phyloP scores from a whole-genome alignment of 2,797 vertebrate species.

The Tenualosa thibaudeaui region DNA sequence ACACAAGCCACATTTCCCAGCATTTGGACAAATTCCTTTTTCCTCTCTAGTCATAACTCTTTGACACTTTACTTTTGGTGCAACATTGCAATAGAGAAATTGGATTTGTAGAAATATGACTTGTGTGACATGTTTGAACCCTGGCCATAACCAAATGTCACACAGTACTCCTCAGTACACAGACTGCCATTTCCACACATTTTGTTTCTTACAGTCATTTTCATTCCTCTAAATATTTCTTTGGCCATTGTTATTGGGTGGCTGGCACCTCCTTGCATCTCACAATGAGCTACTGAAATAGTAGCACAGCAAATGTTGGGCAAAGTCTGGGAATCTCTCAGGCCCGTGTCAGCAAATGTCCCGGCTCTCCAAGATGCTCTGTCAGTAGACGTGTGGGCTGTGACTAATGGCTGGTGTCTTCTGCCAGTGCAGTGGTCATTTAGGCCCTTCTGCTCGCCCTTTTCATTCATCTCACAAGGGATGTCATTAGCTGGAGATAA shows the following conservation, averaged over 20 bases:
- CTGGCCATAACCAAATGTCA: conserved; percentile 7
- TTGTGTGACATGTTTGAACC: neutral
- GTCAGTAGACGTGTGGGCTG: conserved; percentile 9
- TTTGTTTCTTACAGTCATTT: neutral
- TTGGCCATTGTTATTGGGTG: neutral
- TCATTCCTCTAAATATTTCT: neutral
- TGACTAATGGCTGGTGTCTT: neutral
- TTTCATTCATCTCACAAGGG: neutral
- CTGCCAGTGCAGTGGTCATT: neutral
- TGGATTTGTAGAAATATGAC: neutral
- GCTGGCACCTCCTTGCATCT: neutral
- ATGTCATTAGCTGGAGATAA: neutral
- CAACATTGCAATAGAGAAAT: neutral
- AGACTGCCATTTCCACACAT: neutral
- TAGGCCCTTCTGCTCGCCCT: neutral
- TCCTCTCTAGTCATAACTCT: neutral
- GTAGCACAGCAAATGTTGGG: neutral
- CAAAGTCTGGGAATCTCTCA: neutral
- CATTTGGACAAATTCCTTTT: neutral
- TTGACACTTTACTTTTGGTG: neutral
- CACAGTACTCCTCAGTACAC: neutral
- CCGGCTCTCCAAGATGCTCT: neutral
- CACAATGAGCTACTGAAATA: neutral
- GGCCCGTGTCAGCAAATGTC: neutral
- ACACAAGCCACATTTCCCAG: neutral